Conservation (phyloP, 2,797 vertebrate species). For the Intellagama lesueurii region DNA sequence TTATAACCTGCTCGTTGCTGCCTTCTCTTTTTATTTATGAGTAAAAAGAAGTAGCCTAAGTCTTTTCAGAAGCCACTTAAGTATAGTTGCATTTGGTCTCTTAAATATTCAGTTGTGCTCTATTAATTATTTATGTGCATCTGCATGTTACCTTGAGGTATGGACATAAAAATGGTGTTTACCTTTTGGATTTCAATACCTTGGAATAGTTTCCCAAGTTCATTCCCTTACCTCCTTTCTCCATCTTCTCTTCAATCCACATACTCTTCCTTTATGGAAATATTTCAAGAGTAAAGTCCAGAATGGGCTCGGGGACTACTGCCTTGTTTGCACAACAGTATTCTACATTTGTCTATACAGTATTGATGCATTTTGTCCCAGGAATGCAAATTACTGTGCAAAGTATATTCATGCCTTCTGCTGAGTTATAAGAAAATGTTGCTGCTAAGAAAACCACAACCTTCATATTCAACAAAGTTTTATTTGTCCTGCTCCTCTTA, state of each 20-base stretch:
- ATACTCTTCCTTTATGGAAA: not conserved
- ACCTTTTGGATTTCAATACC: not conserved
- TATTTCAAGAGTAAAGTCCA: not conserved
- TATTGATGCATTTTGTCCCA: not conserved
- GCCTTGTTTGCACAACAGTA: no score
- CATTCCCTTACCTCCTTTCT: not conserved
- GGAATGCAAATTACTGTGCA: not conserved
- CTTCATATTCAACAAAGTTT: not conserved
- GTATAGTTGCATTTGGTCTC: not conserved
- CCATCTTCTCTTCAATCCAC: not conserved
- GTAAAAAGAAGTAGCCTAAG: not conserved
- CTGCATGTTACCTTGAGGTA: not conserved
- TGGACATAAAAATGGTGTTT: not conserved
- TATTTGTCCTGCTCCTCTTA: not conserved
- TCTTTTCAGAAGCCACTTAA: not conserved
- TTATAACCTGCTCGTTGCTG: not conserved
- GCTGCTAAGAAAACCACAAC: not conserved
- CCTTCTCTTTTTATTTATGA: not conserved
- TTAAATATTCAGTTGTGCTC: not conserved
- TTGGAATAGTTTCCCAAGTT: not conserved
- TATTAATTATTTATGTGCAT: not conserved
- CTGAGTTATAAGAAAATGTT: not conserved
- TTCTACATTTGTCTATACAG: not conserved
- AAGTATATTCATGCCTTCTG: not conserved
- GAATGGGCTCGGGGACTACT: not conserved